Evolutionary conservation across 2,797 vertebrate species (phyloP).

Genomic region (Morelia viridis): DNA sequence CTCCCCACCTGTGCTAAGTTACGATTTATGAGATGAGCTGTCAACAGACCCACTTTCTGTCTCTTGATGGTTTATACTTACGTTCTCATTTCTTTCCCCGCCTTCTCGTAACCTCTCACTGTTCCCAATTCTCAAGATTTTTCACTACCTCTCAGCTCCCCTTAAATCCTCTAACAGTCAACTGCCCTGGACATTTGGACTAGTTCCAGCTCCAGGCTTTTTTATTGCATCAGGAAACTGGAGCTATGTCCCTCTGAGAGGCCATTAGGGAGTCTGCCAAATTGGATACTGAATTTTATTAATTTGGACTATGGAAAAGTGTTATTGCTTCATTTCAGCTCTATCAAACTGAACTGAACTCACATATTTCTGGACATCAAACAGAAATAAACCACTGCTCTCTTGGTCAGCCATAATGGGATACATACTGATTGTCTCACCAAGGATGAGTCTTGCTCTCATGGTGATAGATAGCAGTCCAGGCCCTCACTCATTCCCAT

Average conservation of each 20-base stretch:
- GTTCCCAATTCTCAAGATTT: not conserved
- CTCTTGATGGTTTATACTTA: not conserved
- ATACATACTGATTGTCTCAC: conserved; percentile 52
- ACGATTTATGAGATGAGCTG: too few species aligned
- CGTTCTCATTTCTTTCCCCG: not conserved
- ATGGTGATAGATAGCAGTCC: conserved; percentile 52
- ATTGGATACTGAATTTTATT: not conserved
- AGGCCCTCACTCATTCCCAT: conserved; percentile 48
- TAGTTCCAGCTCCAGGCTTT: not conserved
- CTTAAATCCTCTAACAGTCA: not conserved
- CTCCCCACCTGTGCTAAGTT: too few species aligned
- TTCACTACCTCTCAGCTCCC: not conserved
- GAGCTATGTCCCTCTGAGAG: not conserved
- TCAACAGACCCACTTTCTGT: not conserved
- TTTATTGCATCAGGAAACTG: not conserved
- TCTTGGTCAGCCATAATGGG: conserved; percentile 28
- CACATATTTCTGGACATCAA: not conserved
- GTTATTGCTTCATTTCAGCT: conserved; percentile 29
- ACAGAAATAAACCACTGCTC: conserved; percentile 27
- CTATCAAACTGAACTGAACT: not conserved
- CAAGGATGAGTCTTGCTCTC: conserved; percentile 41
- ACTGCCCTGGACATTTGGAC: not conserved
- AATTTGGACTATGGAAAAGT: not conserved
- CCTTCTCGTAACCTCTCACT: not conserved
- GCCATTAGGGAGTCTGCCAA: not conserved